Evolutionary conservation across 2,113 vertebrate genomes (phyloP), one percentile per base, ranked within the genome.

Genomic region (Onychostruthus taczanowskii): DNA sequence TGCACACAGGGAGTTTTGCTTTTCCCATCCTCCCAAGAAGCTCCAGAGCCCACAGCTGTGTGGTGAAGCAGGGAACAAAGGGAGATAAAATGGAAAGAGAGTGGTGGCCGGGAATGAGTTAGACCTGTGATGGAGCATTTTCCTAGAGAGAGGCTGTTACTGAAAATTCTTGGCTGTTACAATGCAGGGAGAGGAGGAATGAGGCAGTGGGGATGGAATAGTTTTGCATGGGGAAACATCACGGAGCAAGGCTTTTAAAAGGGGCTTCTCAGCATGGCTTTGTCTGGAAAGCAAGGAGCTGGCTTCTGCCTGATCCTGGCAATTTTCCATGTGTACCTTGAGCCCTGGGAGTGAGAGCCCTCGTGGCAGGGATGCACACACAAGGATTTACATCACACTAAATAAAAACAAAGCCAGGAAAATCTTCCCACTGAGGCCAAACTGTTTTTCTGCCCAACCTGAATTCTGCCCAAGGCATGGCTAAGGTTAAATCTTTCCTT

Each of bases 401-500:
- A 91, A 91, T 58, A 35, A 63, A 93, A 92, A 44, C 52, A 92
- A 70, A 92, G 68, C 55, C 53, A 33, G 52, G 64, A 81, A 74
- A 84, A 88, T 77, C 35, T 33, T 91, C 94, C 92, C 83, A 13
- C 61, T 46, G 91, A 72, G 43, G 76, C 83, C 87, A 12, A 18
- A 33, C 43, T 81, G 20, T 80, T 89, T 84, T 92, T 41, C 56
- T 69, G 43, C 75, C 87, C 74, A 75, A 12, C 52, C 76, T 24
- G 30, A 87, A 84, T 47, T 55, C 83, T 79, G 84, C 96, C 95
- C 97, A 83, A 95, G 93, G 95, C 93, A 89, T 9, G 43, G 79
- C 85, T 87, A 24, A 96, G 97, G 97, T 96, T 97, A 96, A 97
- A 96, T 94, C 94, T 96, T 96, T 81, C 94, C 84, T 55, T 79